phyloP scores from a whole-genome alignment of 2,113 vertebrate species.

The Genyomyrus donnyi region DNA sequence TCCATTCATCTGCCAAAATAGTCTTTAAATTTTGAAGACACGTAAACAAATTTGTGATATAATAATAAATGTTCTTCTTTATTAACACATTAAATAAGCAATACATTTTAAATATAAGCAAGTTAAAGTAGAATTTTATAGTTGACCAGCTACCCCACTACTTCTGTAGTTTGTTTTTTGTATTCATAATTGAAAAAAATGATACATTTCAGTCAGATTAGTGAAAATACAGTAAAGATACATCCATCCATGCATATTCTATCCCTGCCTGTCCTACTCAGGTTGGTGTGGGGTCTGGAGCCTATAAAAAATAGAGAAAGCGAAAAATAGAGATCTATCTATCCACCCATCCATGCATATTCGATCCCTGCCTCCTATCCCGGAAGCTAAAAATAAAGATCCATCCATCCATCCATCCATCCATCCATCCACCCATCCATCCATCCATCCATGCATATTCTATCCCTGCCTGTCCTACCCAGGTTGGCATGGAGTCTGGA shows the following conservation, averaged over 20 bases:
- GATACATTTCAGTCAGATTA: background rate
- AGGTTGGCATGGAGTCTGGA: background rate
- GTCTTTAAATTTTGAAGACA: background rate
- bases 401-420: too few relatives aligned
- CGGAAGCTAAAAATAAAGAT: background rate
- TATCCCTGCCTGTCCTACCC: background rate
- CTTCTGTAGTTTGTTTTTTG: background rate
- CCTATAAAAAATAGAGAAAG: too few relatives aligned
- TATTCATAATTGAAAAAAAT: background rate
- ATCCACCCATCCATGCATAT: too few relatives aligned
- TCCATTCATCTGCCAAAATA: background rate
- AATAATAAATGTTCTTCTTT: background rate
- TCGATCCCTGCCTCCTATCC: too few relatives aligned
- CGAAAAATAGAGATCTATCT: too few relatives aligned
- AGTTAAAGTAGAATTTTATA: background rate
- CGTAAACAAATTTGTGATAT: background rate
- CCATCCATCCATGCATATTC: background rate
- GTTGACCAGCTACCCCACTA: background rate
- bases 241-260: background rate
- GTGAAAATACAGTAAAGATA: background rate
- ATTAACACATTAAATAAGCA: background rate
- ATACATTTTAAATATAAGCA: background rate
- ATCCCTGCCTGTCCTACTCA: too few relatives aligned
- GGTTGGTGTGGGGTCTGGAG: too few relatives aligned
- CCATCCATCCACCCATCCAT: background rate